Base-by-base conservation (phyloP, 2,797 vertebrate genomes). In the Stomatorhinus walkeri region DNA sequence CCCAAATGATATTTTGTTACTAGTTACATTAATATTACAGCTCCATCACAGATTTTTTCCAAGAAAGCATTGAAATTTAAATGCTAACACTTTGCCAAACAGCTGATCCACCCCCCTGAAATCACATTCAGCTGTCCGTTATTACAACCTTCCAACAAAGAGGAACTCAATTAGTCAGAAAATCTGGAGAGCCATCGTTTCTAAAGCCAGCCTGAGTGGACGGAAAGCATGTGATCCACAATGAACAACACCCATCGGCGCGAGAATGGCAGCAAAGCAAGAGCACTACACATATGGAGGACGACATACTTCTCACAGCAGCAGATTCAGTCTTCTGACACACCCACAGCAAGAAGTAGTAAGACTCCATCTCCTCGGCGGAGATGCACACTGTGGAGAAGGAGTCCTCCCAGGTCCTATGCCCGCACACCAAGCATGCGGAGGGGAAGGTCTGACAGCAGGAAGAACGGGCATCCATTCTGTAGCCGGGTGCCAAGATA, bases 341-440 rank as follows among this genome's bases (percentile, higher is more conserved):
- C 91, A 94, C 94, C 91, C 90, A 94, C 90, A 97, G 91, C 91
- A 98, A 96, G 91, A 90, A 94, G 90, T 95, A 94, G 24, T 97
- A 98, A 9, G 96, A 96, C 91, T 96, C 95, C 97, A 98, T 98
- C 94, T 98, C 97, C 48, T 93, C 95, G 22, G 95, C 93, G 16
- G 97, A 96, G 92, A 98, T 98, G 91, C 95, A 94, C 88, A 97
- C 93, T n/a, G 93, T 91, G 40, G 95, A 95, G 89, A 95, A 97
- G 87, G 94, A 94, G 1, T 91, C 88, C 89, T 91, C 93, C 43
- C 89, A 90, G 24, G 91, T 91, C 90, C 93, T 93, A 88, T 91
- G 93, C 87, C 96, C 95, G 90, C 96, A 96, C 79, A 90, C 91
- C 7, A 19, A 92, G 92, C 96, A 96, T 84, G 89, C 91, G 68